phyloP scores from a whole-genome alignment of 2,113 vertebrate genomes.

The Chlamydotis undulata region DNA sequence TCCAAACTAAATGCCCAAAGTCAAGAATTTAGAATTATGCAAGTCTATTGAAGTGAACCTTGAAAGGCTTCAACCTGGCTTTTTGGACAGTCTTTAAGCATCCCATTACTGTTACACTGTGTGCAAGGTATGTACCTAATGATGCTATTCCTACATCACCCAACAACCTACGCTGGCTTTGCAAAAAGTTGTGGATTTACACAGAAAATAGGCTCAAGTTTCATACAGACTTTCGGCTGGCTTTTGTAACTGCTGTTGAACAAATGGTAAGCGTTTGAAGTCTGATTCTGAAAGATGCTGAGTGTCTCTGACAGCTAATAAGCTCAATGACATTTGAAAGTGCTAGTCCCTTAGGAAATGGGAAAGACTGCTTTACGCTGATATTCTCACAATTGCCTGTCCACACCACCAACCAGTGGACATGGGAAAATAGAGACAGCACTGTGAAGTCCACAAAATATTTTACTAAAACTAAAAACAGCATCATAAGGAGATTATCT shows the following conservation, averaged over 20 bases:
- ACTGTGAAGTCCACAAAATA: background rate
- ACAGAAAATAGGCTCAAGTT: background rate
- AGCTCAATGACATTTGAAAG: conserved; percentile 44
- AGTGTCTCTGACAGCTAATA: conserved; percentile 34
- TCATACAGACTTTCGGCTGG: background rate
- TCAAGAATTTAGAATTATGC: background rate
- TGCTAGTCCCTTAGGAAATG: background rate
- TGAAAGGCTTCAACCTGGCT: background rate
- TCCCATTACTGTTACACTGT: background rate
- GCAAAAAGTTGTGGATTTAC: background rate
- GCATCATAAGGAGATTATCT: background rate
- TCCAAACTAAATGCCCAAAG: background rate
- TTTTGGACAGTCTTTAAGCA: background rate
- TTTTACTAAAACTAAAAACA: background rate
- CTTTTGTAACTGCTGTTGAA: background rate
- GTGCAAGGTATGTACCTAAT: background rate
- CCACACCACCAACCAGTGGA: background rate
- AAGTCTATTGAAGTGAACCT: background rate
- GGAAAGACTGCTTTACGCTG: background rate
- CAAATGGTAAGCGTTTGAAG: background rate
- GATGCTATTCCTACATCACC: background rate
- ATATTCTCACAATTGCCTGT: background rate
- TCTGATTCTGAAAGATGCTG: conserved; percentile 1
- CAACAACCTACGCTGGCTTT: accelerated
- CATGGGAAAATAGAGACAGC: background rate